Evolutionary conservation across 2,113 vertebrate species (phyloP).

Genomic region (Callipepla californica): DNA sequence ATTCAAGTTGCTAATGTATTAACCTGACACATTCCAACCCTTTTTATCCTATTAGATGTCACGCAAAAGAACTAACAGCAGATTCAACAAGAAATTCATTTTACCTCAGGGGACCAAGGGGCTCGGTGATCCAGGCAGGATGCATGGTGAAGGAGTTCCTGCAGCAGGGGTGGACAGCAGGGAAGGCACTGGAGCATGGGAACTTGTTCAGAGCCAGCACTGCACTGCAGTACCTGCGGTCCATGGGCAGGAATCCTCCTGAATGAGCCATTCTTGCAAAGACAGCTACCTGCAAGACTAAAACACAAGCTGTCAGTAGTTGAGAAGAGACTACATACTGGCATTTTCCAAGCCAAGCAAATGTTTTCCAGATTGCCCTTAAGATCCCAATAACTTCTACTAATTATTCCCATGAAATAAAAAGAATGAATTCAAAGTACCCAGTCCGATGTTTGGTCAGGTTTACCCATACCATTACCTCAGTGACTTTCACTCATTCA

Average conservation of each 20-base stretch:
- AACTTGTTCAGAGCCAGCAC: conserved; percentile 7
- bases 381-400: not conserved
- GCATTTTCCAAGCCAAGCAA: not conserved
- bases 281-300: conserved; percentile 38
- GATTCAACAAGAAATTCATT: not conserved
- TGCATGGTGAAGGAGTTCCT: not conserved
- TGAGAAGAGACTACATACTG: not conserved
- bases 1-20: not conserved
- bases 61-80: not conserved
- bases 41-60: not conserved
- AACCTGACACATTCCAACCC: not conserved
- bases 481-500: not conserved
- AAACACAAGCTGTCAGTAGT: accelerated
- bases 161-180: not conserved
- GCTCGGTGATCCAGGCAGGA: not conserved
- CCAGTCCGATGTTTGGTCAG: not conserved
- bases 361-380: not conserved
- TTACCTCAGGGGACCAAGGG: conserved; percentile 58
- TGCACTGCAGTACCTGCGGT: conserved; percentile 65
- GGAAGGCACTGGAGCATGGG: not conserved
- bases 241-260: not conserved
- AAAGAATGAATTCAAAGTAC: not conserved
- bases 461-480: not conserved
- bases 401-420: not conserved
- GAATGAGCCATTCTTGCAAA: conserved; percentile 25